phyloP scores from a whole-genome alignment of 37 sponge, comb jelly and placozoan species.

The Theonella swinhoei region DNA sequence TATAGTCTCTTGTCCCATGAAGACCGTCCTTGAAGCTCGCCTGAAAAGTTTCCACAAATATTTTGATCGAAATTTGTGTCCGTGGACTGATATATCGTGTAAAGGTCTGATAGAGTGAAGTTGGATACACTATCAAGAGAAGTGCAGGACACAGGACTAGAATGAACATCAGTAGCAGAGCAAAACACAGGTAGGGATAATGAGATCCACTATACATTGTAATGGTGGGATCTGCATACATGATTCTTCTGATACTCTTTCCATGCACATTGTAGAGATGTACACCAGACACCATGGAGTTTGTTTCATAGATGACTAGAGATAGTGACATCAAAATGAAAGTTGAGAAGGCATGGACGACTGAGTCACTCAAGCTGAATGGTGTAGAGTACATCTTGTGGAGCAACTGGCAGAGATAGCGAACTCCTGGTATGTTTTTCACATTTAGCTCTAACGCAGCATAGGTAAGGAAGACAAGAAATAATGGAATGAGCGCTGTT shows the following conservation, averaged over 20 bases:
- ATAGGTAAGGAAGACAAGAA: neutral
- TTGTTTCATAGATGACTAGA: neutral
- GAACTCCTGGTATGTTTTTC: neutral
- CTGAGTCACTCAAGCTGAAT: neutral
- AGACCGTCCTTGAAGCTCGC: conserved; percentile 18
- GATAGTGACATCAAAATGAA: conserved; percentile 21
- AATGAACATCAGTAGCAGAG: conserved; percentile 9
- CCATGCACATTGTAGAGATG: neutral
- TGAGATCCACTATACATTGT: neutral
- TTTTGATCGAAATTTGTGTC: neutral
- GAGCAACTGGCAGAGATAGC: conserved; percentile 4
- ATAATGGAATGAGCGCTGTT: neutral
- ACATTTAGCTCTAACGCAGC: neutral
- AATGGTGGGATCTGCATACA: neutral
- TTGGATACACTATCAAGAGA: conserved; percentile 20
- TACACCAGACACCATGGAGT: neutral
- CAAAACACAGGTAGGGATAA: conserved; percentile 1
- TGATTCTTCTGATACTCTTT: neutral
- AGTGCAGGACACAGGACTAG: conserved; percentile 3
- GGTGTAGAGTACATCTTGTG: neutral
- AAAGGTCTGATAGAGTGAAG: neutral
- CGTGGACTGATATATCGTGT: neutral
- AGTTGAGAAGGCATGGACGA: conserved; percentile 30
- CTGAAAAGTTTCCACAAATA: conserved; percentile 25
- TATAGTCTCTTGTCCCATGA: neutral